A percentile compares a stretch with the other conserved stretches of the same genome.
These are phyloP conservation scores for Nomada flava DNA, from an alignment of 2,888 invertebrate species.

Conservation along the genomic window DNA sequence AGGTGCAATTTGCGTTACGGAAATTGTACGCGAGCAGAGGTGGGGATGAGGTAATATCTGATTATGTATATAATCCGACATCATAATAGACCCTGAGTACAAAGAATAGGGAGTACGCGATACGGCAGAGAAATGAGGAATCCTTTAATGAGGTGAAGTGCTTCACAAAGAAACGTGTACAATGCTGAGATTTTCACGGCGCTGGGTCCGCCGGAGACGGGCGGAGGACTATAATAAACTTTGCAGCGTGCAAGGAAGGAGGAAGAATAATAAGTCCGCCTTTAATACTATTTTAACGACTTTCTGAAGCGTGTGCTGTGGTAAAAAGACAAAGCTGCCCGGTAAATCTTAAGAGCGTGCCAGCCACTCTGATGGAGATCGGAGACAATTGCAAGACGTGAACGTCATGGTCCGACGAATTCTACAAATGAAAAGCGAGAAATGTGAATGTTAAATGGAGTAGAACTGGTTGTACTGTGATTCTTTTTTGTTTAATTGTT, in stretches of 20 bases:
- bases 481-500: too few species aligned
- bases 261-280: constrained; percentile 32
- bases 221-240: constrained; percentile 37
- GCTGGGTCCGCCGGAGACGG: constrained; percentile 8
- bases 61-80: constrained; percentile 30
- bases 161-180: constrained; percentile 43
- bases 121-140: constrained; percentile 22
- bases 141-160: constrained; percentile 55
- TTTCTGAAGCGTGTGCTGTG: constrained; percentile 34
- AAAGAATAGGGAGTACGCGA: constrained; percentile 32
- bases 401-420: background rate
- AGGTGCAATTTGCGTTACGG: constrained; percentile 35
- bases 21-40: background rate
- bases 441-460: background rate
- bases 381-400: constrained; percentile 21
- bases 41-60: constrained; percentile 18
- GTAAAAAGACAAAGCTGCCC: constrained; percentile 3
- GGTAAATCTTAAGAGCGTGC: constrained; percentile 19
- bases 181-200: constrained; percentile 32
- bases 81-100: constrained; percentile 31
- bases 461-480: too few species aligned
- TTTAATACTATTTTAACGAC: constrained; percentile 53
- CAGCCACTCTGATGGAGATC: background rate
- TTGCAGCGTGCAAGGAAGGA: background rate
- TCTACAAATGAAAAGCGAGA: background rate